These are phyloP conservation scores for Bombus pyrosoma DNA, from an alignment of 1,140 invertebrate species.

Conservation along the genomic window DNA sequence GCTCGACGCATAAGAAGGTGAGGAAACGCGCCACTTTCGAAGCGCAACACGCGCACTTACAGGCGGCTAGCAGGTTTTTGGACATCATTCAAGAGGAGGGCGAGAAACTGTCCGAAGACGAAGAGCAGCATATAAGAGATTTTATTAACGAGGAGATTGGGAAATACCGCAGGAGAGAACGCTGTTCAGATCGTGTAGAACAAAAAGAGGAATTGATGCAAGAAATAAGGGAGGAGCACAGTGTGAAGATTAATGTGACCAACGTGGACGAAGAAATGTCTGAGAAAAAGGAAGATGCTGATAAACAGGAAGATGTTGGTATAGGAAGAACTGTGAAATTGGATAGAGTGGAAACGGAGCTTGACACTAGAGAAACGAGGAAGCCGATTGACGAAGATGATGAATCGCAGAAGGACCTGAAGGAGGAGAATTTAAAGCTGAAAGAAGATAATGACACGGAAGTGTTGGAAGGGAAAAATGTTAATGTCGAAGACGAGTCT, in stretches of 20 bases:
- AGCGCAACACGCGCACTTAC: slow-evolving; percentile 82
- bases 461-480: neutral
- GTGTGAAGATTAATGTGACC: neutral
- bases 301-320: neutral
- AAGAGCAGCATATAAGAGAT: slow-evolving; percentile 78
- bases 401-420: no score
- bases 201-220: neutral
- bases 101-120: slow-evolving; percentile 70
- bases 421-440: no score
- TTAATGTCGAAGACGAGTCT: no score
- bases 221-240: no score
- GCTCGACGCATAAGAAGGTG: slow-evolving; percentile 74
- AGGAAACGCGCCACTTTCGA: slow-evolving; percentile 84
- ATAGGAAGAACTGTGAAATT: no score
- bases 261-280: neutral
- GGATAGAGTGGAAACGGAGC: neutral
- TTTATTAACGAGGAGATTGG: slow-evolving; percentile 82
- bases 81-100: slow-evolving; percentile 88
- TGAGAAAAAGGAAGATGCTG: neutral
- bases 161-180: slow-evolving; percentile 82
- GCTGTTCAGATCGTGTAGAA: neutral
- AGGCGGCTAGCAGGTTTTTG: slow-evolving; percentile 84
- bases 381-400: neutral
- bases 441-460: neutral
- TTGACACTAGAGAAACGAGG: neutral